Base-by-base conservation (phyloP, 2,888 invertebrate genomes). In the Galeruca laticollis region DNA sequence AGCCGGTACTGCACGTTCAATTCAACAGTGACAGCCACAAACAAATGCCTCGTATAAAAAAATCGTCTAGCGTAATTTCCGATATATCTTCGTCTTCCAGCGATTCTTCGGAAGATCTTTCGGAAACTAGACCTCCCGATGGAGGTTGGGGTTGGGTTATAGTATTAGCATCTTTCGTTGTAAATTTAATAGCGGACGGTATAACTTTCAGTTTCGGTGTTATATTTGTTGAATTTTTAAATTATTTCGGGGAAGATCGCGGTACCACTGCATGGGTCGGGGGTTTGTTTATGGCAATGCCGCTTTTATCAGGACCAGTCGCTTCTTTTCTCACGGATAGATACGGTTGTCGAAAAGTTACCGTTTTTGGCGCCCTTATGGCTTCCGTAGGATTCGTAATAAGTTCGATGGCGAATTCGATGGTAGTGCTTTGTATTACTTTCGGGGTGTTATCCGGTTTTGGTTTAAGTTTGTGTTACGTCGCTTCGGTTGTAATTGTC, bases 101-200 rank as follows among this genome's bases (percentile, higher is more conserved):
- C 56, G 88, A 88, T 75, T 90, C 90, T 69, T 90, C 90, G 69
- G 87, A 91, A 52, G 88, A 89, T 11, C 88, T 90, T 60, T 87
- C 91, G 8, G 92, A 92, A 82, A 90, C 91, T 0, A 86, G 91
- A 20, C 92, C 93, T 0, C 95, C 95, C 1, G 96, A 96, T 84
- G 96, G 95, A 10, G 96, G 96, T 13, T 96, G 94, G 93, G 96
- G 96, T 5, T 97, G 97, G 97, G 93, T 97, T 35, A 90, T 97
- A 61, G 96, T 97, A 0, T 91, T 93, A 71, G 95, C 95, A 26
- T 92, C 95, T 0, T 97, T 97, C 84, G 89, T 96, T 86, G 93
- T 96, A 73, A 96, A 96, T 83, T 88, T 96, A 73, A 95, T 97
- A 79, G 95, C 95, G 49, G 97, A 97, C 84, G 97, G 97, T 2